A percentile compares a stretch with the other conserved stretches of the same genome.
Evolutionary conservation across 2,113 vertebrate genomes (phyloP).

Genomic region (Zingel zingel): DNA sequence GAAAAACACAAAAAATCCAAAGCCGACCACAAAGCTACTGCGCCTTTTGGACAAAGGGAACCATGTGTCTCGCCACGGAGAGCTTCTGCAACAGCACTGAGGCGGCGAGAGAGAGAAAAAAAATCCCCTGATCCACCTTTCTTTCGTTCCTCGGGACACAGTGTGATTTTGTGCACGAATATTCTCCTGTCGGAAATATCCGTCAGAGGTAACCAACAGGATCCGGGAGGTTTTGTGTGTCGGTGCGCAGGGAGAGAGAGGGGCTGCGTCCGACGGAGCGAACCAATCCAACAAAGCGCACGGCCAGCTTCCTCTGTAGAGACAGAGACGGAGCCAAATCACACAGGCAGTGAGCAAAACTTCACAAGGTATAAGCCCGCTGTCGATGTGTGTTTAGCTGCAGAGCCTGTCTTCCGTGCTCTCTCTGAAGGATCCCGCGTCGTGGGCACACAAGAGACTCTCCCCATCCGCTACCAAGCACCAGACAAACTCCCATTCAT

Average conservation of each 20-base stretch:
- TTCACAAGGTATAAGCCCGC: slow-evolving; percentile 25
- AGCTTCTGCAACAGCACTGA: slow-evolving; percentile 65
- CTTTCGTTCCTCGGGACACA: slow-evolving; percentile 26
- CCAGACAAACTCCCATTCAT: slow-evolving; percentile 85
- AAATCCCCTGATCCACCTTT: slow-evolving; percentile 61
- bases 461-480: slow-evolving; percentile 72
- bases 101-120: slow-evolving; percentile 32
- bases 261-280: slow-evolving; percentile 68
- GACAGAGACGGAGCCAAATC: slow-evolving; percentile 41
- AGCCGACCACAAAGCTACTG: slow-evolving; percentile 74
- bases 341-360: slow-evolving; percentile 31
- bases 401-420: slow-evolving; percentile 50
- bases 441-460: slow-evolving; percentile 63
- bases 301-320: slow-evolving; percentile 45
- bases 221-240: slow-evolving; percentile 61
- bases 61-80: slow-evolving; percentile 82
- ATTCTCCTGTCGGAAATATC: slow-evolving; percentile 75
- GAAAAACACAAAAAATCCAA: slow-evolving; percentile 72
- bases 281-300: slow-evolving; percentile 80
- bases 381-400: slow-evolving; percentile 46
- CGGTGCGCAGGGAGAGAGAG: slow-evolving; percentile 44
- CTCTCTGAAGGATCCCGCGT: slow-evolving; percentile 60
- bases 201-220: slow-evolving; percentile 57
- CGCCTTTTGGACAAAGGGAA: slow-evolving; percentile 89
- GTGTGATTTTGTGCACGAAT: slow-evolving; percentile 30